A percentile compares a stretch with the other conserved stretches of the same genome.
These are phyloP conservation scores for Drosophila lini DNA, from an alignment of 1,140 invertebrate genomes.

Conservation along the genomic window DNA sequence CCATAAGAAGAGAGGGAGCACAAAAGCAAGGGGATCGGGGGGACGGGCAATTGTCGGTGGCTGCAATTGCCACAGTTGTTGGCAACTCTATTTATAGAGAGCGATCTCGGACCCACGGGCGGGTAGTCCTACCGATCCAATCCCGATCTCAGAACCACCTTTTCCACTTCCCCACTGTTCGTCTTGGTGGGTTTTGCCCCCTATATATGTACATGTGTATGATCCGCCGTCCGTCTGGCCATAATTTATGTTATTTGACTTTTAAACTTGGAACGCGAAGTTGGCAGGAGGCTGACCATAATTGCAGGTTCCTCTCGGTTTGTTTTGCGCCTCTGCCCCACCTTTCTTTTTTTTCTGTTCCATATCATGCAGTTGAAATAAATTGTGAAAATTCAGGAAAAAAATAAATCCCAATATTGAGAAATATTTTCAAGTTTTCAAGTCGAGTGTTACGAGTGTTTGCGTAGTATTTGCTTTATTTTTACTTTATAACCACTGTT, in stretches of 20 bases:
- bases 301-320: constrained; percentile 55
- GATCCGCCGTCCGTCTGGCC: constrained; percentile 53
- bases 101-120: constrained; percentile 20
- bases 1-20: constrained; percentile 36
- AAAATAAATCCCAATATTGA: neutral
- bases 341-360: neutral
- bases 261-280: constrained; percentile 46
- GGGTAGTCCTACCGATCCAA: constrained; percentile 3
- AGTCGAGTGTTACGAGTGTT: neutral
- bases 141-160: constrained; percentile 8
- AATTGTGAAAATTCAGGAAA: neutral
- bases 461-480: neutral
- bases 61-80: constrained; percentile 40
- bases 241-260: constrained; percentile 81
- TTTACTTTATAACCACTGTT: neutral
- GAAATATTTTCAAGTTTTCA: neutral
- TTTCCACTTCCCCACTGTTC: constrained; percentile 18
- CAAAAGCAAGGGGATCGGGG: neutral
- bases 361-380: constrained; percentile 9
- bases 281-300: constrained; percentile 48
- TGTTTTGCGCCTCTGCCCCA: constrained; percentile 3
- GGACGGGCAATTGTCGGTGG: constrained; percentile 51
- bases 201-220: constrained; percentile 3
- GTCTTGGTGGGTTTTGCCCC: constrained; percentile 5
- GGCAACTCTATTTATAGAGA: constrained; percentile 66